A percentile compares a stretch with the other conserved stretches of the same genome.
These are phyloP conservation scores for Tineola bisselliella DNA, from an alignment of 2,888 invertebrate genomes.

Conservation along the genomic window DNA sequence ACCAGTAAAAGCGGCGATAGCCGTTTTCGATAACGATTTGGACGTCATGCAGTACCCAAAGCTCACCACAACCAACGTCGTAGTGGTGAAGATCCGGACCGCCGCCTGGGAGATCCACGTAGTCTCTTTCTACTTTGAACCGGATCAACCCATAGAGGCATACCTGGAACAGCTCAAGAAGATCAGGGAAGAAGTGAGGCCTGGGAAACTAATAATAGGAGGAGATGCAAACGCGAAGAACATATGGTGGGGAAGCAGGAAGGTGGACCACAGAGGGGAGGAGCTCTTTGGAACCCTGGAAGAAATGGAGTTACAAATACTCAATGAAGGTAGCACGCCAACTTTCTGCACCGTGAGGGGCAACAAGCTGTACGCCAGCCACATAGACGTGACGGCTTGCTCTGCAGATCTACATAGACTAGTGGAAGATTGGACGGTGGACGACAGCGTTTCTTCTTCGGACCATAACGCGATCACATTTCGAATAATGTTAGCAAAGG, in stretches of 20 bases:
- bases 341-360: slow-evolving; percentile 1
- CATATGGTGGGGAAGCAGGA: slow-evolving; percentile 14
- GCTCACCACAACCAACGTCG: slow-evolving; percentile 11
- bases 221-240: slow-evolving; percentile 14
- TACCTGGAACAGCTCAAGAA: slow-evolving; percentile 1
- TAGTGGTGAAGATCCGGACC: not conserved
- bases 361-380: not conserved
- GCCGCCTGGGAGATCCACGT: not conserved
- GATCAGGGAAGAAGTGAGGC: not conserved
- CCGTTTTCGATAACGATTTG: slow-evolving; percentile 14
- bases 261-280: slow-evolving; percentile 14
- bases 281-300: not conserved
- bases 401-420: slow-evolving; percentile 9
- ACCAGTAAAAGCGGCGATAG: slow-evolving; percentile 14
- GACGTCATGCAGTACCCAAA: slow-evolving; percentile 5
- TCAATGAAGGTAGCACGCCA: slow-evolving; percentile 4
- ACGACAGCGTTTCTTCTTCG: slow-evolving; percentile 13
- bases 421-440: slow-evolving; percentile 16
- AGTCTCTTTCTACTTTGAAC: slow-evolving; percentile 16
- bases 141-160: not conserved
- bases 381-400: slow-evolving; percentile 6
- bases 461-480: slow-evolving; percentile 17
- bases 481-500: slow-evolving; percentile 2
- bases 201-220: not conserved
- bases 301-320: slow-evolving; percentile 5